Evolutionary conservation across 2,113 vertebrate genomes (phyloP).

Genomic region (Halcyon senegalensis): DNA sequence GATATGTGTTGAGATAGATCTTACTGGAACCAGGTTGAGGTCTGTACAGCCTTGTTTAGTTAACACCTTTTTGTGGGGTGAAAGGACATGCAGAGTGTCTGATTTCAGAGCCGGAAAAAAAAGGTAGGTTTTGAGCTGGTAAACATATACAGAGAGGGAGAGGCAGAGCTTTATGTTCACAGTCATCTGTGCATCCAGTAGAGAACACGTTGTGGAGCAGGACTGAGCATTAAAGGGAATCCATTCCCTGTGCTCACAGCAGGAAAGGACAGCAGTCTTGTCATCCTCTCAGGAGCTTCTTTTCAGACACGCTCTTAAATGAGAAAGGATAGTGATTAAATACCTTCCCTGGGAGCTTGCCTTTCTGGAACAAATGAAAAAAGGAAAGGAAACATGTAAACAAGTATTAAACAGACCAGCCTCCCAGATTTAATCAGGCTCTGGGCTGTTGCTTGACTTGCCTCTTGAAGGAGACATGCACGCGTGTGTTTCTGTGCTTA

Average conservation of each 20-base stretch:
- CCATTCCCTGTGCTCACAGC: background rate
- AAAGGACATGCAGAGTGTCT: background rate
- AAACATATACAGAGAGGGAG: background rate
- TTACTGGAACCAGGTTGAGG: background rate
- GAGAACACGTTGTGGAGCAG: background rate
- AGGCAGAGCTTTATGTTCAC: background rate
- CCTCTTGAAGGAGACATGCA: background rate
- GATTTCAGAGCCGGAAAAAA: background rate
- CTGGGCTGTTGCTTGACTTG: background rate
- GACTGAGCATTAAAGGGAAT: background rate
- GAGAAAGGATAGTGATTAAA: constrained; percentile 23
- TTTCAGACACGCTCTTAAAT: background rate
- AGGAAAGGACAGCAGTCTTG: background rate
- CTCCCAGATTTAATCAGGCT: constrained; percentile 9
- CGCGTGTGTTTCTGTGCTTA: background rate
- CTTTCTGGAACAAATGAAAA: constrained; percentile 16
- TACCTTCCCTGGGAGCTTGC: constrained; percentile 9
- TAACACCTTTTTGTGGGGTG: background rate
- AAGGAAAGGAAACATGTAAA: constrained; percentile 34
- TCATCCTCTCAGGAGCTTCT: constrained; percentile 5
- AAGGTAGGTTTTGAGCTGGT: background rate
- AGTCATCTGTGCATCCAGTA: background rate
- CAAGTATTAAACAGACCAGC: constrained; percentile 10
- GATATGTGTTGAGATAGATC: fast-evolving
- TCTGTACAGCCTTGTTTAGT: background rate